Conservation (phyloP, 1,140 invertebrate species). For the Drosophila sp. region DNA sequence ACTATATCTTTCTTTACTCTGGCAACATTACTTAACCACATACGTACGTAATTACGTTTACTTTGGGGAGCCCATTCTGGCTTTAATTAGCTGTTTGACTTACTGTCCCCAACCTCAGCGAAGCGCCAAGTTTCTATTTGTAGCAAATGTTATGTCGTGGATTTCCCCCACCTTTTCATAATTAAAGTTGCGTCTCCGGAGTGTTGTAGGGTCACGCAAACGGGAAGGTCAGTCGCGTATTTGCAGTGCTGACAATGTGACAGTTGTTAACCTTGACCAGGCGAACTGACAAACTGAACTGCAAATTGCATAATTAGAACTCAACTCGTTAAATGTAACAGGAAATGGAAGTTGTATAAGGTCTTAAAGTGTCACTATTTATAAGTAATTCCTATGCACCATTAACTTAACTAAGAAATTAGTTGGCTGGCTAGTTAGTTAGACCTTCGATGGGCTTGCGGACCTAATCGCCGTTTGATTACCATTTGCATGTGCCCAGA, state of each 20-base stretch:
- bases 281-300: conserved; percentile 18
- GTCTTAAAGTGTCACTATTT: conserved; percentile 1
- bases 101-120: conserved; percentile 23
- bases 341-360: conserved; percentile 30
- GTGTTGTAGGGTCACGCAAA: background rate
- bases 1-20: too few relatives aligned
- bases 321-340: conserved; percentile 16
- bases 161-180: conserved; percentile 27
- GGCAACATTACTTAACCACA: conserved; percentile 2
- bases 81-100: conserved; percentile 74
- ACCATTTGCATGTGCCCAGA: conserved; percentile 22
- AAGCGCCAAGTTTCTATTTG: conserved; percentile 42
- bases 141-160: conserved; percentile 35
- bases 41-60: conserved; percentile 63
- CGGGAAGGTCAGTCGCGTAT: conserved; percentile 54
- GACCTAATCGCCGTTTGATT: conserved; percentile 36
- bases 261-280: conserved; percentile 70
- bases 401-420: background rate
- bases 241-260: conserved; percentile 61
- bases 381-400: conserved; percentile 12
- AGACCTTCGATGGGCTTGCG: conserved; percentile 20
- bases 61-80: conserved; percentile 25
- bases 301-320: conserved; percentile 64
- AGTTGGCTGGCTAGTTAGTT: conserved; percentile 8
- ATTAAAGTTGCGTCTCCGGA: conserved; percentile 62